These are phyloP conservation scores for Eutrigla gurnardus DNA, from an alignment of 2,797 vertebrate genomes.

Conservation along the genomic window DNA sequence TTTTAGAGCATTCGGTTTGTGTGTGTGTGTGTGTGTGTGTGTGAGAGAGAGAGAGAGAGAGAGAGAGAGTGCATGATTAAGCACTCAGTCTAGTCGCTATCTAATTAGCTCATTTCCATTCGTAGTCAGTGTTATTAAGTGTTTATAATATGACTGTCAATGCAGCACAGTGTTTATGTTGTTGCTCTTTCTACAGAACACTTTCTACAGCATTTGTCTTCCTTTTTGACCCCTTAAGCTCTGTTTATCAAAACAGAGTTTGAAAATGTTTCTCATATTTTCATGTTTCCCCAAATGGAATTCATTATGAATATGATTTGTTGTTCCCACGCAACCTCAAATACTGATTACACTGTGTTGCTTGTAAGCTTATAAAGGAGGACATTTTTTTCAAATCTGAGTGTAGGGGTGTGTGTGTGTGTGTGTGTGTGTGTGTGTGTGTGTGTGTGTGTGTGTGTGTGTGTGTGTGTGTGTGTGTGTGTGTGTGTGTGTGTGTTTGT, in stretches of 20 bases:
- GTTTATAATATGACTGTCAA: constrained; percentile 48
- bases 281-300: not conserved
- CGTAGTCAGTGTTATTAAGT: constrained; percentile 41
- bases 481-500: not conserved
- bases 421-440: not conserved
- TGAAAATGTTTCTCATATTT: not conserved
- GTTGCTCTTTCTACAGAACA: not conserved
- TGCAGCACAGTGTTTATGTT: constrained; percentile 34
- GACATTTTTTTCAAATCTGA: too few species aligned
- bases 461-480: constrained; percentile 3
- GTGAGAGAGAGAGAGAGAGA: constrained; percentile 8
- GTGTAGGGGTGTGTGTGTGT: too few species aligned
- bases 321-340: not conserved
- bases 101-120: constrained; percentile 55
- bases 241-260: constrained; percentile 27
- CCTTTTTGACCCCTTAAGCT: constrained; percentile 5
- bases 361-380: not conserved
- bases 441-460: not conserved
- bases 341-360: not conserved
- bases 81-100: constrained; percentile 30
- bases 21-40: constrained; percentile 3
- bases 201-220: constrained; percentile 8
- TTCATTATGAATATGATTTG: not conserved
- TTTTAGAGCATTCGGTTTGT: constrained; percentile 13
- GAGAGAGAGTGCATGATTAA: constrained; percentile 29